Conservation (phyloP, 2,888 invertebrate genomes). For the Formica aserva region DNA sequence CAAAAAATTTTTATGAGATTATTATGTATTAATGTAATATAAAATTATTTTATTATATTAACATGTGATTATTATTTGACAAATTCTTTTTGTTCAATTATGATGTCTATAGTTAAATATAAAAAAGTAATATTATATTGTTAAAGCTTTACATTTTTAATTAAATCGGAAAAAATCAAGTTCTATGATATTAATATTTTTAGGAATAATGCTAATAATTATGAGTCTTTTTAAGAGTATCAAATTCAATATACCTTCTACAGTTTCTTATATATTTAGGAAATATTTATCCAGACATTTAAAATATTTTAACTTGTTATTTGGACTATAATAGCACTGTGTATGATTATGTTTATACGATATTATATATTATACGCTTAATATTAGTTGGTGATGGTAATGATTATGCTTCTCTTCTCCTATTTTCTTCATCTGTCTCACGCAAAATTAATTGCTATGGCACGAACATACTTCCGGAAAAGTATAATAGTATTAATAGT, state of each 20-base stretch:
- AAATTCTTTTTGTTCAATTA: background rate
- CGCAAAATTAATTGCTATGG: constrained; percentile 21
- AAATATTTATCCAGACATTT: background rate
- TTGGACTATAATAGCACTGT: background rate
- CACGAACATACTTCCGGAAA: background rate
- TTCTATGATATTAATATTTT: background rate
- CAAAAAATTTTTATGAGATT: background rate
- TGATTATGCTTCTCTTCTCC: constrained; percentile 58
- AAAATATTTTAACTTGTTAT: background rate
- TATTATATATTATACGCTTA: constrained; percentile 16
- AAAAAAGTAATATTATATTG: too few species aligned
- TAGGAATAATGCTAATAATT: background rate
- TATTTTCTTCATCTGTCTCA: constrained; percentile 54
- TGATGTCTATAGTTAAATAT: too few species aligned
- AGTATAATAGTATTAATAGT: background rate
- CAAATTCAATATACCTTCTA: background rate
- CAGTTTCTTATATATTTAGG: background rate
- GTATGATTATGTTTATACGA: background rate
- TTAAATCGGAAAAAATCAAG: too few species aligned
- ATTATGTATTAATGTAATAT: background rate
- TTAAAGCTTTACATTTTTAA: too few species aligned
- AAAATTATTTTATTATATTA: background rate
- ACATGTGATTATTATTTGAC: background rate
- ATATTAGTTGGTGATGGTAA: constrained; percentile 55
- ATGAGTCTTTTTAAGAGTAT: background rate